Base-by-base conservation (phyloP, 2,888 invertebrate genomes). In the Mellilla xanthometata region DNA sequence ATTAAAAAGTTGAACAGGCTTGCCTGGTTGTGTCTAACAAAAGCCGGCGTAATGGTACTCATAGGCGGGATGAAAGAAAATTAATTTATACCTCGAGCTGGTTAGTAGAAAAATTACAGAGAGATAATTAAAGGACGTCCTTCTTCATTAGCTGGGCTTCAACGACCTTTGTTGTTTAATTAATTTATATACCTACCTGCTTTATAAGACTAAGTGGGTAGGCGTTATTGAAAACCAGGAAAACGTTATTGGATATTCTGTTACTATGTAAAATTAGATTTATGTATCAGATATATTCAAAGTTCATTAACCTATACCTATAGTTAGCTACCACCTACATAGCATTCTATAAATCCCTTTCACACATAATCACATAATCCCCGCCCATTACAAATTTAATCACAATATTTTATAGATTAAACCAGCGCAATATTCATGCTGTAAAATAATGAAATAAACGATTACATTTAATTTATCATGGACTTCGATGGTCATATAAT, bases 61-160 rank as follows among this genome's bases (percentile, higher is more conserved):
- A 62, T 68, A 65, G 68, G 62, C 67, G 66, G 59, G 66, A 72
- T 74, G 75, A 69, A 79, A 70, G 71, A 73, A 81, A 84, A 79
- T 81, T 76, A 80, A 81, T 82, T 85, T 83, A 81, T 78, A 78
- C 75, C 71, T 69, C 68, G 68, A 65, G 73, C 63, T 72, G 72
- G 72, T 80, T 73, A 73, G 73, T 67, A 73, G 68, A 87, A 86
- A 87, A 85, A 87, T 79, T 84, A 81, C 76, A 78, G 82, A 79
- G 80, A 81, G 80, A 79, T 84, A 86, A 88, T 85, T 84, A 85
- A 71, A 84, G 74, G 76, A 78, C 81, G 81, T 84, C 86, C 70
- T 79, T 87, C 85, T 83, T 86, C 79, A 81, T 86, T 87, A 84
- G 71, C 62, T 41, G 54, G 58, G 73, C 72, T 71, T 66, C 70